phyloP scores from a whole-genome alignment of 2,797 vertebrate species.

The Podarcis lilfordi region DNA sequence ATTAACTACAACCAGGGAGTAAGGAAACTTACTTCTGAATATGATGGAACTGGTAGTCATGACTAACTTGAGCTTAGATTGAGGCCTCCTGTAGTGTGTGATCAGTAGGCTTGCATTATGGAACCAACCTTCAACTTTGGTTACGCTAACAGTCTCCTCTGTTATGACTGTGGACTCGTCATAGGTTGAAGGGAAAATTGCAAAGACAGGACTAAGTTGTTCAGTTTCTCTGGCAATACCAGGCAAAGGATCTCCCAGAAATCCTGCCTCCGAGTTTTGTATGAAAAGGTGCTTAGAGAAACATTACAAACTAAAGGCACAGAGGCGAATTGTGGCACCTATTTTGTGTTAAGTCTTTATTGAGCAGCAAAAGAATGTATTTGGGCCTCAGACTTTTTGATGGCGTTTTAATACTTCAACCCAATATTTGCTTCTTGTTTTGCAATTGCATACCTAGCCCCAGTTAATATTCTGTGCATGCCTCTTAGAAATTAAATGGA shows the following conservation, averaged over 20 bases:
- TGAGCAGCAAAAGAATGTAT: not conserved
- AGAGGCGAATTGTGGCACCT: not conserved
- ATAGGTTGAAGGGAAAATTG: not conserved
- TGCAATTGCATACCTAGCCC: not conserved
- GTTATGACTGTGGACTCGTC: too few relatives aligned
- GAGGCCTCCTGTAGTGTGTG: not conserved
- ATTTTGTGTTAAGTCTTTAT: not conserved
- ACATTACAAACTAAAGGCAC: accelerated
- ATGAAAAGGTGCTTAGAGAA: not conserved
- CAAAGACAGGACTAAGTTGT: not conserved
- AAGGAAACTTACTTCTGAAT: not conserved
- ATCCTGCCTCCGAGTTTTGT: not conserved
- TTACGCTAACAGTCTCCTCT: not conserved
- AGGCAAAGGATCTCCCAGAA: slow-evolving; percentile 1
- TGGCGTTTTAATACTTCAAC: slow-evolving; percentile 34
- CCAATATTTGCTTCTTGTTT: not conserved
- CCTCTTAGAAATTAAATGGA: slow-evolving; percentile 41
- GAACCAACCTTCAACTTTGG: not conserved
- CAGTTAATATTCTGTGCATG: slow-evolving; percentile 13
- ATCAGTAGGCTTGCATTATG: not conserved
- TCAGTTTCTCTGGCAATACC: not conserved
- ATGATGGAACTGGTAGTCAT: not conserved
- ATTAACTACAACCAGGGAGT: not conserved
- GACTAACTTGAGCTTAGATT: not conserved
- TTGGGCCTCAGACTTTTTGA: not conserved